A percentile compares a stretch with the other conserved stretches of the same genome.
These are phyloP conservation scores for Aleadryas rufinucha DNA, from an alignment of 2,113 vertebrate genomes.

Conservation along the genomic window DNA sequence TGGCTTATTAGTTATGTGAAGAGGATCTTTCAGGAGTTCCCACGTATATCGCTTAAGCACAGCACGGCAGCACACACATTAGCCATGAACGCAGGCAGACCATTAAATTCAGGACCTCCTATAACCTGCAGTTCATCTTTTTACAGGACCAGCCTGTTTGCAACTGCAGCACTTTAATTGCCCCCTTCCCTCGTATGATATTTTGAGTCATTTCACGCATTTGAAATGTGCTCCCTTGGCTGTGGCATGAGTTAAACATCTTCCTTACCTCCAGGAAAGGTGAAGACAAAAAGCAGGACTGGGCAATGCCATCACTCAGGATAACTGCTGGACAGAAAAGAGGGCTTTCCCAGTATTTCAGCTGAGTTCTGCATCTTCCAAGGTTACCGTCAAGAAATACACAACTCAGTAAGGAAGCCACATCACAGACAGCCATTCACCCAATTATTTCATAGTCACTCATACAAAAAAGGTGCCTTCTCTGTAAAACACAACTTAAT, in stretches of 20 bases:
- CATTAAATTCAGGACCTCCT: conserved; percentile 12
- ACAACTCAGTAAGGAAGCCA: neutral
- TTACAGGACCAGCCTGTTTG: neutral
- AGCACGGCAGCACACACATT: neutral
- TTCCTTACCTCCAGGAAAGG: neutral
- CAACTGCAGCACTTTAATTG: neutral
- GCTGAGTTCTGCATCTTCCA: neutral
- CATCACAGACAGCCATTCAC: neutral
- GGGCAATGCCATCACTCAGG: neutral
- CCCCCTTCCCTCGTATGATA: neutral
- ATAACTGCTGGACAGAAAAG: neutral
- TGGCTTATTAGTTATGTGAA: conserved; percentile 56
- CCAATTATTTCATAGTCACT: neutral
- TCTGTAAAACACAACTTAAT: neutral
- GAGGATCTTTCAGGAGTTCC: conserved; percentile 51
- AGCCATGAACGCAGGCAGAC: neutral
- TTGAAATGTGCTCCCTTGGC: neutral
- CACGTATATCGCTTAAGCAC: conserved; percentile 37
- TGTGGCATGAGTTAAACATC: neutral
- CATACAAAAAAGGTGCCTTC: neutral
- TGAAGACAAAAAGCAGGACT: neutral
- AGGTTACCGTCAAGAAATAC: neutral
- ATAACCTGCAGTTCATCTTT: neutral
- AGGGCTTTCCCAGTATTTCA: neutral
- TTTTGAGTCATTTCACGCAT: neutral